These are phyloP conservation scores for Temnothorax rugatulus DNA, from an alignment of 2,888 invertebrate genomes.

Conservation along the genomic window DNA sequence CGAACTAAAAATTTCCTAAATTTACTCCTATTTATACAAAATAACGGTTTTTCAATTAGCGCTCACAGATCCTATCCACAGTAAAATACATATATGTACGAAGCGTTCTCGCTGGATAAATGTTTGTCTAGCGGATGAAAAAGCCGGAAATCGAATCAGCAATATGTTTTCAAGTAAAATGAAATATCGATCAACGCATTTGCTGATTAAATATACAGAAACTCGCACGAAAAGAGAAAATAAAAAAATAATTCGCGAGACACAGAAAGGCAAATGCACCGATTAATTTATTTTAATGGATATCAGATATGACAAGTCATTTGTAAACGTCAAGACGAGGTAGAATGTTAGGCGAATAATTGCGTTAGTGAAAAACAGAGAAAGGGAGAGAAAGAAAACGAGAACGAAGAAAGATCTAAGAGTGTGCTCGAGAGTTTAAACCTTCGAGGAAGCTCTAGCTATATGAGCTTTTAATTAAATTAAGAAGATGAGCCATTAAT, in stretches of 20 bases:
- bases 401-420: conserved; percentile 30
- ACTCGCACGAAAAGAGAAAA: neutral
- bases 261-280: neutral
- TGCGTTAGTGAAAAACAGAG: conserved; percentile 7
- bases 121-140: conserved; percentile 38
- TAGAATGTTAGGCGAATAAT: conserved; percentile 25
- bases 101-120: conserved; percentile 31
- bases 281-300: conserved; percentile 40
- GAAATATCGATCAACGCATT: conserved; percentile 47
- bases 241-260: conserved; percentile 3
- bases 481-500: conserved; percentile 56
- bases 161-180: conserved; percentile 43
- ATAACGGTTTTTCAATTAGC: neutral
- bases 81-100: neutral
- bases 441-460: conserved; percentile 45
- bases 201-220: conserved; percentile 42
- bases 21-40: neutral
- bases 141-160: conserved; percentile 40
- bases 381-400: neutral
- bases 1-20: conserved; percentile 23
- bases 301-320: conserved; percentile 7
- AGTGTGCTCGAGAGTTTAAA: conserved; percentile 32
- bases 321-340: neutral
- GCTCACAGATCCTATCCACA: neutral
- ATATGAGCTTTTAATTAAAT: conserved; percentile 64